Percentiles rank a stretch among this genome's conserved stretches.
These are phyloP conservation scores for Muscicapa striata DNA, from an alignment of 2,797 vertebrate species.

Conservation along the genomic window DNA sequence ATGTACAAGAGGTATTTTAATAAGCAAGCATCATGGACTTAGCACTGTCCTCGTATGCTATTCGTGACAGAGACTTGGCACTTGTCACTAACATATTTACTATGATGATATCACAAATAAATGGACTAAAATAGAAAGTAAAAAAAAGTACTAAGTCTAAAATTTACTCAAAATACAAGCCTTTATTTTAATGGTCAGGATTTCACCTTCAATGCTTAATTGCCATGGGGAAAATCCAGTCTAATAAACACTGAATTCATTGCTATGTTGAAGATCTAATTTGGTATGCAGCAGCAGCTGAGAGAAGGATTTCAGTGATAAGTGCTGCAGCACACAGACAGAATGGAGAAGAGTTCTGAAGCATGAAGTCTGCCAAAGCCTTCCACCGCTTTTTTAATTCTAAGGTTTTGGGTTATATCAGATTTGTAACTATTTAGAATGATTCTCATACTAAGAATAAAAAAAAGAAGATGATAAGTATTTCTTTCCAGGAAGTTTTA, in stretches of 20 bases:
- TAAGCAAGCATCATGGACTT: not conserved
- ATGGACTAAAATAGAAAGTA: not conserved
- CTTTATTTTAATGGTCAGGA: not conserved
- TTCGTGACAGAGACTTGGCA: constrained; percentile 9
- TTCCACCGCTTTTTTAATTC: not conserved
- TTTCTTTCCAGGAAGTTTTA: not conserved
- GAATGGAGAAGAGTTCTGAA: not conserved
- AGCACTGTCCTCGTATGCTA: not conserved
- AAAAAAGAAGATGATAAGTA: not conserved
- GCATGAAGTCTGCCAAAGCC: not conserved
- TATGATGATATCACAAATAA: not conserved
- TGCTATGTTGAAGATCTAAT: not conserved
- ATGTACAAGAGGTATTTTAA: constrained; percentile 6
- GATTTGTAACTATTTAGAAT: not conserved
- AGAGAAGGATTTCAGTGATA: not conserved
- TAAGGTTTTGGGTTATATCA: not conserved
- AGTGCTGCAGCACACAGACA: not conserved
- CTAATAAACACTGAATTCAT: not conserved
- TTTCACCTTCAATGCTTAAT: not conserved
- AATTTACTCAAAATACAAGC: not conserved
- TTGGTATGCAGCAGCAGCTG: not conserved
- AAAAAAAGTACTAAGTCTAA: not conserved
- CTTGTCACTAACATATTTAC: not conserved
- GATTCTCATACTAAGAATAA: not conserved
- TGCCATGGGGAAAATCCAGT: not conserved